A percentile compares a stretch with the other conserved stretches of the same genome.
Conservation (phyloP, 2,113 vertebrate species). For the Lophochroa leadbeateri region DNA sequence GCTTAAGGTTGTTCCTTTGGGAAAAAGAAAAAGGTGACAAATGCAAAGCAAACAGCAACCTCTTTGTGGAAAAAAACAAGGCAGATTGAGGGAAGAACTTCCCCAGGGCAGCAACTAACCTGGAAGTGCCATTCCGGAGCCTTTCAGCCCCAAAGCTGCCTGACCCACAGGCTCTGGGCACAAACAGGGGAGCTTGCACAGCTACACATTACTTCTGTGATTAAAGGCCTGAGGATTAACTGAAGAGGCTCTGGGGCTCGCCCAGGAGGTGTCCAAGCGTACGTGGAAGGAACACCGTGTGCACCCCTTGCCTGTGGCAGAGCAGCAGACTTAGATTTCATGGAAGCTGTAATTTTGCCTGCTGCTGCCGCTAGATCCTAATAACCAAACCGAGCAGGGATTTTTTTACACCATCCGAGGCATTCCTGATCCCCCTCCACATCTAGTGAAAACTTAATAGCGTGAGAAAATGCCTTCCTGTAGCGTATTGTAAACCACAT, state of each 20-base stretch:
- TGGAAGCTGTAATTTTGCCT: neutral
- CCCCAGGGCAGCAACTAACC: neutral
- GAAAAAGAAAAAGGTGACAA: neutral
- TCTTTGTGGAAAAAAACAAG: neutral
- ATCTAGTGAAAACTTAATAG: conserved; percentile 69
- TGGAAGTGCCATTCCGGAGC: neutral
- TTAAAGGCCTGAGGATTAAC: neutral
- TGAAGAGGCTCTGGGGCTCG: neutral
- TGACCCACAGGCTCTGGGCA: neutral
- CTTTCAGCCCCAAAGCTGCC: neutral
- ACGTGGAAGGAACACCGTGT: neutral
- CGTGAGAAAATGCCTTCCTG: conserved; percentile 65
- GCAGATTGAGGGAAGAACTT: neutral
- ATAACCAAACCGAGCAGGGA: conserved; percentile 24
- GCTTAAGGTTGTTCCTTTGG: neutral
- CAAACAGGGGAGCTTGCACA: neutral
- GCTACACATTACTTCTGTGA: neutral
- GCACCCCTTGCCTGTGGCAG: neutral
- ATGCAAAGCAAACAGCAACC: fast-evolving
- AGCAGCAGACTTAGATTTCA: conserved; percentile 6
- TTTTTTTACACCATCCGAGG: neutral
- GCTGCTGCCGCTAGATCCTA: neutral
- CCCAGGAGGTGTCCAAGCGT: neutral
- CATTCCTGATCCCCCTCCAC: conserved; percentile 15
- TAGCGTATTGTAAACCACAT: neutral